Conservation (phyloP, 1,140 invertebrate genomes). For the Cyphomyrmex costatus region DNA sequence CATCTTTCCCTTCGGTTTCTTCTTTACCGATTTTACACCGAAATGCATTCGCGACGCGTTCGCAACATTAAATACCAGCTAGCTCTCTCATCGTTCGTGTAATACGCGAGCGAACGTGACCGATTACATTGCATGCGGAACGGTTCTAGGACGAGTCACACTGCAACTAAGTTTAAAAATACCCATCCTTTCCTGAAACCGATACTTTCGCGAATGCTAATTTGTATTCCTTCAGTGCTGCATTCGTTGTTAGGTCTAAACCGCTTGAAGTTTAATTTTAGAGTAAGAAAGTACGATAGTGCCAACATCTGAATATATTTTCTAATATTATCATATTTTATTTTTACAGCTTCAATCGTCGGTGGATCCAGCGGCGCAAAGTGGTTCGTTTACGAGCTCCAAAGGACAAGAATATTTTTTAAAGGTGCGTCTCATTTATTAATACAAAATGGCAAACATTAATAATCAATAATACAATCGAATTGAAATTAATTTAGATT, state of each 20-base stretch:
- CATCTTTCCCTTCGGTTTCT: conserved; percentile 11
- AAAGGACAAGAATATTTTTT: conserved; percentile 44
- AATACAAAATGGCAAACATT: background rate
- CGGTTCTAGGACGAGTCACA: background rate
- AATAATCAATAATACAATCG: background rate
- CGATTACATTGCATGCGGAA: conserved; percentile 1
- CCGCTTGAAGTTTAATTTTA: background rate
- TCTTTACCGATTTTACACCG: background rate
- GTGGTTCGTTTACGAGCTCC: conserved; percentile 48
- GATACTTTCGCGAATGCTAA: background rate
- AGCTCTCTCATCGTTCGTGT: background rate
- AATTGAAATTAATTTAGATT: background rate
- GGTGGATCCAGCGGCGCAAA: conserved; percentile 58
- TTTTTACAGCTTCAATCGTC: conserved; percentile 61
- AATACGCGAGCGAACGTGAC: background rate
- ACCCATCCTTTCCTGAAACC: background rate
- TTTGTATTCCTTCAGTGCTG: background rate
- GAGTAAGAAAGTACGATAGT: background rate
- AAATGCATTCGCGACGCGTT: conserved; percentile 8
- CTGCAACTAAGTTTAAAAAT: background rate
- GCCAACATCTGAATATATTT: background rate
- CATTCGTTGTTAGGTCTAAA: background rate
- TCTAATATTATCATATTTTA: conserved; percentile 6
- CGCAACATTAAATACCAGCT: conserved; percentile 14
- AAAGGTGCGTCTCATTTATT: conserved; percentile 32